Evolutionary conservation across 2,797 vertebrate species (phyloP).

Genomic region (Tragelaphus eurycerus): DNA sequence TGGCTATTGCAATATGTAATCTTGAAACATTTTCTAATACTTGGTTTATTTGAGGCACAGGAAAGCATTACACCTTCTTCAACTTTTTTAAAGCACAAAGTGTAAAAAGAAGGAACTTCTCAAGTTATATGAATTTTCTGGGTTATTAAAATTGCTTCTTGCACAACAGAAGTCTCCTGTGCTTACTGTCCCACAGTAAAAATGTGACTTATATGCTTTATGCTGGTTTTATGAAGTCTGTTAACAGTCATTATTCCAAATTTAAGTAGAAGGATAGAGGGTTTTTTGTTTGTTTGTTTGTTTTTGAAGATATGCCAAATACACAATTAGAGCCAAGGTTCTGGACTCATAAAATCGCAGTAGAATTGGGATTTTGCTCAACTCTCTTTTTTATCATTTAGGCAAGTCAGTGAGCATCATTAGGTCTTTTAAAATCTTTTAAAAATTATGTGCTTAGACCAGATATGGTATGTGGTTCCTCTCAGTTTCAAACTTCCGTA

Average conservation of each 20-base stretch:
- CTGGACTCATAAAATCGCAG: background rate
- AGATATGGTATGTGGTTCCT: background rate
- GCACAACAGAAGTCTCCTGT: background rate
- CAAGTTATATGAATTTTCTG: background rate
- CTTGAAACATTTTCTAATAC: background rate
- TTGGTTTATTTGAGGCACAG: background rate
- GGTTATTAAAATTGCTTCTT: background rate
- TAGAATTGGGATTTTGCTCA: background rate
- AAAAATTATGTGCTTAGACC: background rate
- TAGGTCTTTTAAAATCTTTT: background rate
- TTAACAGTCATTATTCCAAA: background rate
- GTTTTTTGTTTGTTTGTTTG: background rate
- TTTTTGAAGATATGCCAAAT: background rate
- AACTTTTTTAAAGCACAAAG: background rate
- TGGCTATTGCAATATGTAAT: too few relatives aligned
- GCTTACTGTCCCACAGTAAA: background rate
- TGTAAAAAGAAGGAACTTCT: background rate
- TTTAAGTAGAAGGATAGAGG: background rate
- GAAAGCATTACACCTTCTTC: background rate
- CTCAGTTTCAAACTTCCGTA: background rate
- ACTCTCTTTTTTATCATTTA: background rate
- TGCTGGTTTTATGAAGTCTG: background rate
- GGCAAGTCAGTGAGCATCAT: background rate
- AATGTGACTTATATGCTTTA: background rate
- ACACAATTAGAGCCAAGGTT: background rate